Evolutionary conservation across 2,797 vertebrate genomes (phyloP).

Genomic region (Gallinago stenura): DNA sequence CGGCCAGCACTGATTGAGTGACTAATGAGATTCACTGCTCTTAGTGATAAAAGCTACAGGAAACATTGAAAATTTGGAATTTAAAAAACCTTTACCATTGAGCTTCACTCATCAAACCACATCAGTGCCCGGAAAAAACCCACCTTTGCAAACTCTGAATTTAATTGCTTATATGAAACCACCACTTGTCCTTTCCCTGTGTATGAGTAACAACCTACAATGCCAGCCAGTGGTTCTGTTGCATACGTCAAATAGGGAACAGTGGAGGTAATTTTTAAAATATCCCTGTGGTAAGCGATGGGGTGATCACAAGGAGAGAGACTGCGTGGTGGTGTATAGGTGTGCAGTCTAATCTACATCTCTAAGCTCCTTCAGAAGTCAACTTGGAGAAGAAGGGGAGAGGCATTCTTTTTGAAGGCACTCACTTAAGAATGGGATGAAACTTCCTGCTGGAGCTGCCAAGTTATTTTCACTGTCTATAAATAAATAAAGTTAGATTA

Average conservation of each 20-base stretch:
- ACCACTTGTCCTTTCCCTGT: neutral
- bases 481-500: slow-evolving; percentile 7
- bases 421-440: neutral
- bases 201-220: neutral
- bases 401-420: neutral
- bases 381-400: neutral
- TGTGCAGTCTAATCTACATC: neutral
- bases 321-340: too few relatives aligned
- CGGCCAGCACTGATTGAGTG: neutral
- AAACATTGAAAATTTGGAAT: neutral
- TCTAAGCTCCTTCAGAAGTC: neutral
- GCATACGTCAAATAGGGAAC: neutral
- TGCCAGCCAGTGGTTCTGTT: neutral
- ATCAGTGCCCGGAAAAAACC: neutral
- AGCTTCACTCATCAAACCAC: neutral
- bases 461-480: neutral
- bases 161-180: neutral
- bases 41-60: neutral
- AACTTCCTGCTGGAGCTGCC: neutral
- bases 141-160: neutral
- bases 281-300: neutral
- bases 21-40: neutral
- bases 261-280: neutral
- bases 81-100: neutral
- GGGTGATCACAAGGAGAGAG: neutral